phyloP scores from a whole-genome alignment of 2,113 vertebrate genomes.

The Melozone crissalis region DNA sequence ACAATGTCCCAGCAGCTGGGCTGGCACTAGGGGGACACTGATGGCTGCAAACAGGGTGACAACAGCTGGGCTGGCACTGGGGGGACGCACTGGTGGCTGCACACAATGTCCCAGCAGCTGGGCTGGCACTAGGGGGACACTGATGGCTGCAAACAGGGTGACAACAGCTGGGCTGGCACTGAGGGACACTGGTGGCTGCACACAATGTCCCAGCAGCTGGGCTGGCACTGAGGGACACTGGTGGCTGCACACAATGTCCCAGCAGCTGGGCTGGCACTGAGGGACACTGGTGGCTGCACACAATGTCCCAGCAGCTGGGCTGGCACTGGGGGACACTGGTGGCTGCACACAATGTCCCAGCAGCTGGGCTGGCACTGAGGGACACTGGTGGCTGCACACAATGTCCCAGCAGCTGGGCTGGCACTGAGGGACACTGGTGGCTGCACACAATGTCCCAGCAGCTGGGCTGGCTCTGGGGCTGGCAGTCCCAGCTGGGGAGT shows the following conservation, averaged over 20 bases:
- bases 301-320: background rate
- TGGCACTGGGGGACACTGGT: background rate
- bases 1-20: background rate
- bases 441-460: background rate
- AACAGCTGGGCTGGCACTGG: background rate
- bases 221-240: rapidly evolving
- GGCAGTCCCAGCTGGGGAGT: rapidly evolving
- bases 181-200: background rate
- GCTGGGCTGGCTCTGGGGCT: rapidly evolving
- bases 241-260: background rate
- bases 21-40: too few relatives aligned
- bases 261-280: rapidly evolving
- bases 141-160: background rate
- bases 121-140: background rate
- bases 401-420: background rate
- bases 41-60: too few relatives aligned
- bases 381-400: background rate
- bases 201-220: background rate
- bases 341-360: too few relatives aligned
- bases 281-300: background rate
- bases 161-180: background rate
- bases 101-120: background rate
- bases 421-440: too few relatives aligned
- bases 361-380: rapidly evolving
- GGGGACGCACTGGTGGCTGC: too few relatives aligned